Base-by-base conservation (phyloP, 2,797 vertebrate genomes). In the Microctenopoma stevenorrisi region DNA sequence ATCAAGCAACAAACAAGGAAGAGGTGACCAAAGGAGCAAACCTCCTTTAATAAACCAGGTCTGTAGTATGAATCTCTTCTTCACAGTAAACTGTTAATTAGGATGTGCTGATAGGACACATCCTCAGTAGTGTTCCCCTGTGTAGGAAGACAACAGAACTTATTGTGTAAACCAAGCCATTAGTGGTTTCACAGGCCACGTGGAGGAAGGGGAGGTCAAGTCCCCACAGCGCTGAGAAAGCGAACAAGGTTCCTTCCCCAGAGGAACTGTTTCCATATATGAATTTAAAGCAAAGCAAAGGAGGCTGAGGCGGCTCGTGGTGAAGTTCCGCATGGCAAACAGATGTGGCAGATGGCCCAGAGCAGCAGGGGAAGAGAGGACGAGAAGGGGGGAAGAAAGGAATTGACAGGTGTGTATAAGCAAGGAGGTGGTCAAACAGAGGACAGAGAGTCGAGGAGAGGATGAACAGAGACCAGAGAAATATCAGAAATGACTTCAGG, bases 311-410 rank as follows among this genome's bases (percentile, higher is more conserved):
- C n/a, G 66, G 49, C 52, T 58, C 53, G 22, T 64, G 50, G 28
- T 72, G 76, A 55, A 44, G 51, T 67, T 77, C 63, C 55, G 70
- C 70, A 58, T 74, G 74, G 48, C 62, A 64, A 48, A 51, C 46
- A 54, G 64, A 7, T 12, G 47, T 66, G 65, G 68, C 71, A 79
- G 73, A 75, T 77, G 76, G 51, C 54, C 1, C 0, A 30, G 16
- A 64, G 63, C 59, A 64, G 50, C 60, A 43, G 63, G 72, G 33
- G 40, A 57, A 35, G 16, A 57, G 16, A 47, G 22, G 6, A 18
- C 35, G 25, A 67, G 35, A 30, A 37, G 5, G 4, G 22, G 16
- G 49, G 62, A 16, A 18, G 55, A 40, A 16, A 48, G 37, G n/a
- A 40, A n/a, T 6, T 38, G 50, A 74, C 38, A 30, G 10, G 22